Evolutionary conservation across 2,888 invertebrate genomes (phyloP).

Genomic region (Archips crataeganus): DNA sequence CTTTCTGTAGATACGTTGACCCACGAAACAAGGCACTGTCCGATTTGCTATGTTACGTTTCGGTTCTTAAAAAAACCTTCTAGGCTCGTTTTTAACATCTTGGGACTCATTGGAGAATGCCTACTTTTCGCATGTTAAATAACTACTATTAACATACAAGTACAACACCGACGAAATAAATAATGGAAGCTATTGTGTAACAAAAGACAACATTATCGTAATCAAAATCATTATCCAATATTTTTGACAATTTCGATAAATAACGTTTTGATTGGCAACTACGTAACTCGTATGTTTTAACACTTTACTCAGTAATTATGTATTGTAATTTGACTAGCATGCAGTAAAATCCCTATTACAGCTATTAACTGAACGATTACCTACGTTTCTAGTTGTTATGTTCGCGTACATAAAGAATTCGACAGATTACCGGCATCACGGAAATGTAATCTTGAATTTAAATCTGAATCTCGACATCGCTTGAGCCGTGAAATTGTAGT

Average conservation of each 20-base stretch:
- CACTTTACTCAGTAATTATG: neutral
- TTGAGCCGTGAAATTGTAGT: neutral
- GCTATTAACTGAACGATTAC: conserved; percentile 1
- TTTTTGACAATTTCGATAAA: conserved; percentile 20
- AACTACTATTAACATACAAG: neutral
- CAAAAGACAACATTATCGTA: conserved; percentile 14
- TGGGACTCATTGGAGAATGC: too few relatives aligned
- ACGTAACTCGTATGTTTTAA: conserved; percentile 14
- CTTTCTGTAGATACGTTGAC: too few relatives aligned
- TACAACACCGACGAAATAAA: neutral
- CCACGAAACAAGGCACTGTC: too few relatives aligned
- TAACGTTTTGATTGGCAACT: conserved; percentile 15
- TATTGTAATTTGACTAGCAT: neutral
- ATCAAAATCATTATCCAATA: conserved; percentile 28
- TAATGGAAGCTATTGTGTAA: conserved; percentile 6
- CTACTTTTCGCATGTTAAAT: neutral
- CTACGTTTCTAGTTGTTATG: neutral
- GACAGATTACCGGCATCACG: neutral
- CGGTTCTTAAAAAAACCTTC: too few relatives aligned
- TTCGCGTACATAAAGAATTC: neutral
- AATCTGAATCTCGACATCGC: neutral
- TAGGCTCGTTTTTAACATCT: too few relatives aligned
- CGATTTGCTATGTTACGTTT: too few relatives aligned
- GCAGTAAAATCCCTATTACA: neutral
- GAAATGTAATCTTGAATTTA: neutral